Evolutionary conservation across 2,797 vertebrate species (phyloP), one percentile per base, ranked within the genome.

Genomic region (Sciurus carolinensis): DNA sequence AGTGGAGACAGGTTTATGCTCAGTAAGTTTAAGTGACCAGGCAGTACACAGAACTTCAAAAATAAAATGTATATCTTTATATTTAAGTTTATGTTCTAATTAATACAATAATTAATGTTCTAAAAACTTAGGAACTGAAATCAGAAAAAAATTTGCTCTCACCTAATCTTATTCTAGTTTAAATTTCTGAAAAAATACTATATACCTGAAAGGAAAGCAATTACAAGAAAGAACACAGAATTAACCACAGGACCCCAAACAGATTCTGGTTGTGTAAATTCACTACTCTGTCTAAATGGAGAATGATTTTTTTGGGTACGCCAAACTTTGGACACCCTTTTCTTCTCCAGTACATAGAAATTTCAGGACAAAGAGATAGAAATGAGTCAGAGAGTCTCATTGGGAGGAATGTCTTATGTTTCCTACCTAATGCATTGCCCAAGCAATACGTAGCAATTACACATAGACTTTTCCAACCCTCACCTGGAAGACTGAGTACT

Each of bases 171-270:
- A 83, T 26, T 82, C 47, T 59, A 69, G 82, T 84, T n/a, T 83
- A 71, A 88, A 89, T 44, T 72, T 96, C 80, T 84, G 66, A 28
- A 90, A 97, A 89, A 94, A 54, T 77, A 67, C 39, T 76, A 57
- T 47, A 95, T 94, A 95, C 73, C 42, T 57, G 30, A 90, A 94
- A 87, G 59, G 39, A 10, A 87, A 80, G 9, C 39, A 73, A 42
- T 50, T 87, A 80, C 69, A 94, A 90, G 52, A 80, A 82, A 86
- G 30, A 81, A 72, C 33, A 28, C 26, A 69, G 39, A 87, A 84
- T 42, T 62, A 95, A 91, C 82, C 57, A 80, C 67, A 80, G 36
- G 22, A 57, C 47, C 33, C 24, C 66, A 87, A 94, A 79, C 79
- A 50, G 44, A 83, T 86, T 76, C 42, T 93, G 79, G 13, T 42